These are phyloP conservation scores for Gerris buenoi DNA, from an alignment of 1,140 invertebrate species.

Conservation along the genomic window DNA sequence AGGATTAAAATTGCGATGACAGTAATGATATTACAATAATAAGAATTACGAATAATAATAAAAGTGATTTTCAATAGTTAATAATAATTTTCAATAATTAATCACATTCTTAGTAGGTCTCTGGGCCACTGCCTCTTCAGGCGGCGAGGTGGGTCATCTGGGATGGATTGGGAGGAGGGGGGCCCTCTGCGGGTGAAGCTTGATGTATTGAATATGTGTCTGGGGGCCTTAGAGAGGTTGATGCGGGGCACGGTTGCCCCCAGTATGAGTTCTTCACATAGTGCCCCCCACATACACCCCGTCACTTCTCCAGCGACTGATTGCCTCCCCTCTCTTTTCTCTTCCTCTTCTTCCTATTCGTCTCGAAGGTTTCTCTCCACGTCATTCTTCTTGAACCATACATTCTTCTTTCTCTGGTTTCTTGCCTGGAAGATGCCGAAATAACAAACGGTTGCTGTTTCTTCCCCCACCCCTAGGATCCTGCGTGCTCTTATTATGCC, in stretches of 20 bases:
- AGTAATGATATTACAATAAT: too few species aligned
- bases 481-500: neutral
- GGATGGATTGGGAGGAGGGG: too few species aligned
- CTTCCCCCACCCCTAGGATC: too few species aligned
- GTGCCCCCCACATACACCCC: neutral
- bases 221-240: neutral
- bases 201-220: neutral
- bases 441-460: neutral
- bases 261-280: neutral
- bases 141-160: too few species aligned
- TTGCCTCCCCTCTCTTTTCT: neutral
- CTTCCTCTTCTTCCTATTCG: neutral
- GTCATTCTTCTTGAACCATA: neutral
- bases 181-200: neutral
- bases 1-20: too few species aligned
- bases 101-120: too few species aligned
- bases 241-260: neutral
- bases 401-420: neutral
- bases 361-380: neutral
- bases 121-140: too few species aligned
- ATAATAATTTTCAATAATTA: too few species aligned
- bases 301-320: neutral
- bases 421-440: neutral
- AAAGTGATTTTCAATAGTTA: too few species aligned
- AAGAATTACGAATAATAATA: too few species aligned